A percentile compares a stretch with the other conserved stretches of the same genome.
Conservation (phyloP, 2,113 vertebrate genomes). For the Actenoides hombroni region DNA sequence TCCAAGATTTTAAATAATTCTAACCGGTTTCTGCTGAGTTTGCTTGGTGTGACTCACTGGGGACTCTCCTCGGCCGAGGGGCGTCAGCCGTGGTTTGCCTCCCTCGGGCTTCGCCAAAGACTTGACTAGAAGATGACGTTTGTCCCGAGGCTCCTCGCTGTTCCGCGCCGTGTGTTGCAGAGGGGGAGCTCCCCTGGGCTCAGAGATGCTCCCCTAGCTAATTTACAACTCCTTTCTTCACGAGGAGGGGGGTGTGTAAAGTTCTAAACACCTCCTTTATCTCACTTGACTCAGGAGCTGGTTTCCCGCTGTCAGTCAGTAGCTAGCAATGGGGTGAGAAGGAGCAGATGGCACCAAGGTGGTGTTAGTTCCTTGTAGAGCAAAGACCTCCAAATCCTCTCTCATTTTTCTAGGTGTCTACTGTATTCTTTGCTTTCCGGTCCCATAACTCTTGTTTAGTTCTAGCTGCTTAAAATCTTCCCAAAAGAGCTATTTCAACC, state of each 20-base stretch:
- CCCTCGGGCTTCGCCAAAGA: slow-evolving; percentile 75
- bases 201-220: slow-evolving; percentile 7
- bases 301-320: slow-evolving; percentile 27
- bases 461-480: slow-evolving; percentile 38
- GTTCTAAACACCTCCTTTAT: slow-evolving; percentile 43
- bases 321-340: slow-evolving; percentile 55
- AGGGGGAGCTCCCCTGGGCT: slow-evolving; percentile 14
- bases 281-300: slow-evolving; percentile 72
- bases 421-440: slow-evolving; percentile 47
- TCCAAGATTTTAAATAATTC: slow-evolving; percentile 70
- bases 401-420: slow-evolving; percentile 24
- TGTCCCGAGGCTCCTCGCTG: slow-evolving; percentile 22
- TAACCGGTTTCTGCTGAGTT: slow-evolving; percentile 72
- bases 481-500: slow-evolving; percentile 46
- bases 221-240: slow-evolving; percentile 24
- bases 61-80: slow-evolving; percentile 58
- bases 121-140: slow-evolving; percentile 36
- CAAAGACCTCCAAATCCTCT: slow-evolving; percentile 57
- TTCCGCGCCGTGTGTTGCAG: background rate
- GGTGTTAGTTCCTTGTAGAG: slow-evolving; percentile 42
- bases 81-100: slow-evolving; percentile 66
- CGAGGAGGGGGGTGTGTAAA: slow-evolving; percentile 34
- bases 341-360: slow-evolving; percentile 20
- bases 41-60: slow-evolving; percentile 71
- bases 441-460: slow-evolving; percentile 38